phyloP scores from a whole-genome alignment of 2,888 invertebrate species.

The Ormyrus pomaceus region DNA sequence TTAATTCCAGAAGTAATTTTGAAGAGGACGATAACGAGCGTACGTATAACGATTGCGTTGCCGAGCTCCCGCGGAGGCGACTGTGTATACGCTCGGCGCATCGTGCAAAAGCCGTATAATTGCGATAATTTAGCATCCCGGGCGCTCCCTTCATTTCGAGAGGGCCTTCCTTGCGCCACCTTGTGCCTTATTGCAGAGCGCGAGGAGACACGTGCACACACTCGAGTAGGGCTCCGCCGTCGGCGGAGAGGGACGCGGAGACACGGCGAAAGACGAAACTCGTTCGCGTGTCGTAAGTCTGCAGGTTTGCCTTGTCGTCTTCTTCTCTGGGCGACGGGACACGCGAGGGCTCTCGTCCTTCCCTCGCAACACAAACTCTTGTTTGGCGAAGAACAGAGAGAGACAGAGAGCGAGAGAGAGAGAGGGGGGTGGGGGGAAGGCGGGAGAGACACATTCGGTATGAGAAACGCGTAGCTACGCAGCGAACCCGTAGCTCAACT shows the following conservation, averaged over 20 bases:
- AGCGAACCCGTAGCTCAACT: constrained; percentile 75
- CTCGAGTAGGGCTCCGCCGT: not conserved
- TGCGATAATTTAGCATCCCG: constrained; percentile 44
- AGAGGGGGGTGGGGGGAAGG: constrained; percentile 5
- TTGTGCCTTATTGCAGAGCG: constrained; percentile 32
- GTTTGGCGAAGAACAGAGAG: constrained; percentile 60
- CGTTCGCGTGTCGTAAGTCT: constrained; percentile 70
- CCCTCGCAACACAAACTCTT: constrained; percentile 46
- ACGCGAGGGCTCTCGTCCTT: constrained; percentile 46
- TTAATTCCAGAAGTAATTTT: too few relatives aligned
- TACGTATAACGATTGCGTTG: too few relatives aligned
- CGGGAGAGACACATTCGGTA: constrained; percentile 73
- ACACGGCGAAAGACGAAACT: constrained; percentile 56
- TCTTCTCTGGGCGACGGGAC: constrained; percentile 56
- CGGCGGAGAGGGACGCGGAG: not conserved
- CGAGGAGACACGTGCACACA: not conserved
- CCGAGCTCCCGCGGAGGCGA: too few relatives aligned
- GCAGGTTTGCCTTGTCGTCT: constrained; percentile 39
- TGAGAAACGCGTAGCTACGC: constrained; percentile 76
- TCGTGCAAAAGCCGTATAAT: constrained; percentile 46
- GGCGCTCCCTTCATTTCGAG: constrained; percentile 14
- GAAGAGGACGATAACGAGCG: too few relatives aligned
- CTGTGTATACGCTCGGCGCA: not conserved
- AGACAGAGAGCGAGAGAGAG: not conserved
- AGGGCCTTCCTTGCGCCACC: not conserved